Base-by-base conservation (phyloP, 1,140 invertebrate genomes). In the Drosophila nebulosa region DNA sequence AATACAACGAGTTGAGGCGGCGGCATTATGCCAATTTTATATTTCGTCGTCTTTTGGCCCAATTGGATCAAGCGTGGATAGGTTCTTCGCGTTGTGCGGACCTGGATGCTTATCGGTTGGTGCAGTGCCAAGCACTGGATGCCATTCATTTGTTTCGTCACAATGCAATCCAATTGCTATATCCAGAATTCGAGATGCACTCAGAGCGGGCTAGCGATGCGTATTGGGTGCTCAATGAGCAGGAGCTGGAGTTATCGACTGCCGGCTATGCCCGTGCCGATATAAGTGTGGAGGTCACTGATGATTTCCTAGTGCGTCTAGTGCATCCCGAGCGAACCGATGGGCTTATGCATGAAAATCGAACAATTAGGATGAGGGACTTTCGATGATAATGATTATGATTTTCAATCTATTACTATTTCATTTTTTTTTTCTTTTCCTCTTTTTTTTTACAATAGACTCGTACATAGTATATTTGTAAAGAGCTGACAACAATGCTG, bases 21-120 rank as follows among this genome's bases (percentile, higher is more conserved):
- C 78, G 69, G 0, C 73, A 62, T n/a, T 80, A 60, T 21, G 58
- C 36, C n/a, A 74, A 56, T 35, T 80, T 73, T n/a, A 74, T 81
- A 5, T 81, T 81, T 21, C 73, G 78, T 0, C 78, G 78, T 0
- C 46, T 81, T 3, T 58, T 81, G 35, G 30, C 50, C 1, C 69
- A 77, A 5, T 39, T 81, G 9, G 74, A 74, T 18, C 16, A 10
- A 7, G 78, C 69, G 0, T 16, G 73, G 4, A 26, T 7, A 2
- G 26, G 55, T 0, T 36, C 32, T 0, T 9, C n/a, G 18, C 4
- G 50, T 35, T 12, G 50, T 42, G 1, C 35, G 60, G 62, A 64
- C 65, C n/a, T 69, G 3, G 36, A 24, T 7, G 14, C 12, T 3
- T 77, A 56, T 6, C 50, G 63, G 5, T 32, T 21, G 21, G 65